These are phyloP conservation scores for Chaetogeoica ovagalla DNA, from an alignment of 2,888 invertebrate genomes.

Conservation along the genomic window DNA sequence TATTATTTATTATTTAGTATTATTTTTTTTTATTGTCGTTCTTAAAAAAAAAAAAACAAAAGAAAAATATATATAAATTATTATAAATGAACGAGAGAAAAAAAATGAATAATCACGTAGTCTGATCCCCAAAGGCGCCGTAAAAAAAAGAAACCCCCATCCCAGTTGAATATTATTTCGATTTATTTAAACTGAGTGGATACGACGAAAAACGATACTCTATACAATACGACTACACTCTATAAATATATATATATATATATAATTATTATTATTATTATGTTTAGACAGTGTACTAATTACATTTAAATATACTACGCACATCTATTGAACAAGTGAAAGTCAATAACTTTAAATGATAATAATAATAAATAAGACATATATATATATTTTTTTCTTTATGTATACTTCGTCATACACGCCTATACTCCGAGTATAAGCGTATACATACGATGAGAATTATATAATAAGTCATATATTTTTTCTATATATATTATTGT, in stretches of 20 bases:
- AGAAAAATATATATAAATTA: background rate
- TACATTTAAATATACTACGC: background rate
- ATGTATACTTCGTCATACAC: background rate
- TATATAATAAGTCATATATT: background rate
- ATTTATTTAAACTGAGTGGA: slow-evolving; percentile 15
- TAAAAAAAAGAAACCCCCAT: background rate
- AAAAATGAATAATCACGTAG: background rate
- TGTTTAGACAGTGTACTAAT: slow-evolving; percentile 8
- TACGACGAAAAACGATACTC: slow-evolving; percentile 18
- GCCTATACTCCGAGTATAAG: too few species aligned
- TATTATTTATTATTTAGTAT: too few species aligned
- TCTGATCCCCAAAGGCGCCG: background rate
- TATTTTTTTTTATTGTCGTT: slow-evolving; percentile 25
- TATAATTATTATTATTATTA: too few species aligned
- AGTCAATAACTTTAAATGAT: background rate
- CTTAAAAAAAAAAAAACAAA: background rate
- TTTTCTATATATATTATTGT: background rate
- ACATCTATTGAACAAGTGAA: slow-evolving; percentile 13
- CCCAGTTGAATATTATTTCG: slow-evolving; percentile 16
- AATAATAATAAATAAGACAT: background rate
- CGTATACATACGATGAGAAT: background rate
- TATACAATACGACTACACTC: background rate
- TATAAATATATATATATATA: too few species aligned
- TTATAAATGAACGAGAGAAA: background rate
- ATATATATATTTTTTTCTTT: background rate